These are phyloP conservation scores for Ommatoiulus sabulosus DNA, from an alignment of 2,888 invertebrate species.

Conservation along the genomic window DNA sequence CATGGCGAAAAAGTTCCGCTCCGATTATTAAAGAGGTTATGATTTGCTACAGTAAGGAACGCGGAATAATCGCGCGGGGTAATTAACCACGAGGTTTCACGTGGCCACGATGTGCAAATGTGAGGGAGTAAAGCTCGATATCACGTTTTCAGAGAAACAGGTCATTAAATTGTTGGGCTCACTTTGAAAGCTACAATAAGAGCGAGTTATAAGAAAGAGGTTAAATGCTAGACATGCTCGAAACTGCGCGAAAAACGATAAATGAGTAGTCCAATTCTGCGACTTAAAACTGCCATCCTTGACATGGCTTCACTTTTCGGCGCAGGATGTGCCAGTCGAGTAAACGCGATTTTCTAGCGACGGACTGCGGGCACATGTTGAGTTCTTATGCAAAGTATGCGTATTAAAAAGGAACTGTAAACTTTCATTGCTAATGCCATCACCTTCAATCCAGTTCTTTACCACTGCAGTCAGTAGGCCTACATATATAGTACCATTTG, in stretches of 20 bases:
- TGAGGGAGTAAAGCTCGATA: conserved; percentile 9
- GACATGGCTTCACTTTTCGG: not conserved
- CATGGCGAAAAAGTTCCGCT: not conserved
- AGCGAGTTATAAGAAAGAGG: not conserved
- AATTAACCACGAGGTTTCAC: not conserved
- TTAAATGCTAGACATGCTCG: not conserved
- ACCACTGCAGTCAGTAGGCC: too few relatives aligned
- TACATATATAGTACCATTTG: too few relatives aligned
- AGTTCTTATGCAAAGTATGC: too few relatives aligned
- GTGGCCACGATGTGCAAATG: not conserved
- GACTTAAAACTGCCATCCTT: not conserved
- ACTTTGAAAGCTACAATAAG: not conserved
- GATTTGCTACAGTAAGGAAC: conserved; percentile 36
- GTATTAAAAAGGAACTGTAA: too few relatives aligned
- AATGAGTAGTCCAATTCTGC: not conserved
- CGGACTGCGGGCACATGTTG: too few relatives aligned
- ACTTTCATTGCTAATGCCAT: too few relatives aligned
- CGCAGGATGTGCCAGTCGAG: too few relatives aligned
- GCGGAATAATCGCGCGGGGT: not conserved
- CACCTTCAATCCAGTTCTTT: too few relatives aligned
- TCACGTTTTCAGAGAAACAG: conserved; percentile 18
- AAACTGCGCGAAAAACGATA: not conserved
- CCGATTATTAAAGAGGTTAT: conserved; percentile 37
- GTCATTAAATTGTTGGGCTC: conserved; percentile 32
- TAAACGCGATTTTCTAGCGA: too few relatives aligned